Base-by-base conservation (phyloP, 1,140 invertebrate genomes). In the Solenopsis fugax region DNA sequence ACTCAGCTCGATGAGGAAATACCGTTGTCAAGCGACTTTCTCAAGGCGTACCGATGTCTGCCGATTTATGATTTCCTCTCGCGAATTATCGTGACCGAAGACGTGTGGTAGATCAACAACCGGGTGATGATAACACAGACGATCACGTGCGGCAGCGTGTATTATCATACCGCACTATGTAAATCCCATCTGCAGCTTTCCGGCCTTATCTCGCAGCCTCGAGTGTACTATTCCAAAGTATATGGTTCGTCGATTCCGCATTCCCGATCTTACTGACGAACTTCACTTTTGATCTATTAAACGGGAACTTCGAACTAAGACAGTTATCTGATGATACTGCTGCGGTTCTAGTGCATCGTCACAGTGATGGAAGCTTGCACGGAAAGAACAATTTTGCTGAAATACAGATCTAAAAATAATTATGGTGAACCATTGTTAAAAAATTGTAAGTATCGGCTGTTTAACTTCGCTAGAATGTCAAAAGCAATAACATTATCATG, bases 51-150 rank as follows among this genome's bases (percentile, higher is more conserved):
- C 29, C 24, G 45, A 84, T 73, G 69, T 84, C 67, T 82, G 78
- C 24, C 29, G 10, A 29, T 29, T 29, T 37, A 37, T 16, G 13
- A 84, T 84, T 84, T 84, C 69, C 80, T 84, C 54, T 62, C 12
- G 54, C 54, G 12, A 71, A 29, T 71, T 21, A 71, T 71, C 24
- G 41, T 24, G 12, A 58, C 18, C 45, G 16, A 48, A 54, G 13
- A 54, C 67, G n/a, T 21, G 34, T 6, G 21, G 5, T 84, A 13
- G 69, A 84, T 84, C 69, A 84, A 84, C 69, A 84, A 84, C 54
- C 54, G 69, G 34, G 16, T 37, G 45, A 73, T 72, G 52, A 84
- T 54, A 60, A 80, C 24, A 5, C 16, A 41, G 4, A 1, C 21
- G 37, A 60, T 82, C 54, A 82, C 18, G 12, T 50, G 69, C 5